A percentile compares a stretch with the other conserved stretches of the same genome.
Evolutionary conservation across 2,888 invertebrate species (phyloP).

Genomic region (Drosophila meridiana): DNA sequence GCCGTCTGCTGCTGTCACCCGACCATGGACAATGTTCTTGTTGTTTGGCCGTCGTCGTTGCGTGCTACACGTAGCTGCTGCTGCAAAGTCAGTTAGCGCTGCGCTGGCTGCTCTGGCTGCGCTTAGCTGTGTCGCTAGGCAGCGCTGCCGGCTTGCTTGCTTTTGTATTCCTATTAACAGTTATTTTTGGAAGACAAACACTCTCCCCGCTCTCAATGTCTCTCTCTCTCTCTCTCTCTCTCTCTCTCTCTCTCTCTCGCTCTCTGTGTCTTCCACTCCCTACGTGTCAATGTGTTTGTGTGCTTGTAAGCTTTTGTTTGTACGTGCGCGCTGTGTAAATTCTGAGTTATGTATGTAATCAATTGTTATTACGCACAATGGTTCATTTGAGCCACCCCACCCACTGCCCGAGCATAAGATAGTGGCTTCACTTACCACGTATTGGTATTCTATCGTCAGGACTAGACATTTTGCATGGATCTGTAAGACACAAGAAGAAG

Average conservation of each 20-base stretch:
- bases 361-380: slow-evolving; percentile 32
- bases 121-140: slow-evolving; percentile 9
- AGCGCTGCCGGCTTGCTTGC: slow-evolving; percentile 13
- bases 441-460: slow-evolving; percentile 82
- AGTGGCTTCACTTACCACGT: slow-evolving; percentile 73
- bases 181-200: slow-evolving; percentile 69
- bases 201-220: slow-evolving; percentile 4
- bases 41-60: slow-evolving; percentile 40
- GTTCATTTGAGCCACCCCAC: neutral
- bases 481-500: slow-evolving; percentile 44
- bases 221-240: neutral
- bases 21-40: slow-evolving; percentile 72
- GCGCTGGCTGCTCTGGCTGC: slow-evolving; percentile 13
- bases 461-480: slow-evolving; percentile 82
- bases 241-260: neutral
- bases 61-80: slow-evolving; percentile 10
- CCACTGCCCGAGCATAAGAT: neutral
- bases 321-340: slow-evolving; percentile 21
- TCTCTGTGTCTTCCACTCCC: neutral
- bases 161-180: slow-evolving; percentile 62
- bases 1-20: slow-evolving; percentile 46
- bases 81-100: slow-evolving; percentile 10
- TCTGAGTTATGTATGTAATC: slow-evolving; percentile 52
- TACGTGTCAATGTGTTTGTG: slow-evolving; percentile 1
- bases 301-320: slow-evolving; percentile 47